Evolutionary conservation across 64 coral and sea anemone genomes (phyloP).

Genomic region (Hydrozoanthus tunicans): DNA sequence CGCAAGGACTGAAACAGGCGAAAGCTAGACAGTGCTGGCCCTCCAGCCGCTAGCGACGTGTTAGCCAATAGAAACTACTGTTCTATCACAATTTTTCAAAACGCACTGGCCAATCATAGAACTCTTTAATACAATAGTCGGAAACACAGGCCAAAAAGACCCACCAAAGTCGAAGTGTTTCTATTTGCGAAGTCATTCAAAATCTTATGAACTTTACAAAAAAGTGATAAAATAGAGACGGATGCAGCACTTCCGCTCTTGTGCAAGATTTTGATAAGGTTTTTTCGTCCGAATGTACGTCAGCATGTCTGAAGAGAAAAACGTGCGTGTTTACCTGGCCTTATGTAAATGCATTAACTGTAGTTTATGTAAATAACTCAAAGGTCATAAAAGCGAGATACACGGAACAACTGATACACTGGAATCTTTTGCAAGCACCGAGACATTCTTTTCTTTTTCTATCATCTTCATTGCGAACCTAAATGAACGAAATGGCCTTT

Average conservation of each 20-base stretch:
- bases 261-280: not conserved
- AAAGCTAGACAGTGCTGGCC: not conserved
- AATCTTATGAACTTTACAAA: not conserved
- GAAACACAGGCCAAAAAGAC: not conserved
- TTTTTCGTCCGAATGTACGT: not conserved
- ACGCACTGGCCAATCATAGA: conserved; percentile 11
- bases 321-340: not conserved
- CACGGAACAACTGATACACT: no score
- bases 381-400: no score
- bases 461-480: no score
- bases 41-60: conserved; percentile 21
- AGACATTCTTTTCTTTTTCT: no score
- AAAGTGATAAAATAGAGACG: not conserved
- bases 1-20: conserved; percentile 29
- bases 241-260: not conserved
- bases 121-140: not conserved
- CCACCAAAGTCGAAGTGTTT: not conserved
- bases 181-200: not conserved
- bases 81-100: not conserved
- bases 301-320: not conserved
- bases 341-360: not conserved
- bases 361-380: no score
- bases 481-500: no score
- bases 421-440: no score
- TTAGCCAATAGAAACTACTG: conserved; percentile 24